Percentiles rank a stretch among this genome's conserved stretches.
phyloP scores from a whole-genome alignment of 2,888 invertebrate species.

The Zaprionus bogoriensis region DNA sequence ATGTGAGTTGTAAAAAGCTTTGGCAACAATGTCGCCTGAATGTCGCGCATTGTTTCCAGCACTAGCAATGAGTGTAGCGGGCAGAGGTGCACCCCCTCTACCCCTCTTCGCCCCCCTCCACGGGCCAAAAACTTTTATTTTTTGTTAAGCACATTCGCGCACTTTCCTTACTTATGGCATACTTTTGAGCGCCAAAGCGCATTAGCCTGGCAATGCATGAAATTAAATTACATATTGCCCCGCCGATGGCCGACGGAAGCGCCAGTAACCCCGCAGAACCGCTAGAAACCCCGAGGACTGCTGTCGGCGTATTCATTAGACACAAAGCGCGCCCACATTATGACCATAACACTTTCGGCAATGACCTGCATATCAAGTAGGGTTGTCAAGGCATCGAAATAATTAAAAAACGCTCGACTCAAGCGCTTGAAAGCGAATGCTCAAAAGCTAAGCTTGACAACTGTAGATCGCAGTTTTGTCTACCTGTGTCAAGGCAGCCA shows the following conservation, averaged over 20 bases:
- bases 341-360: conserved; percentile 40
- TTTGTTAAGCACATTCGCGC: conserved; percentile 75
- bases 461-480: too few species aligned
- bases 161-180: conserved; percentile 71
- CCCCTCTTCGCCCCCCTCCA: background rate
- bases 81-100: background rate
- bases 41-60: conserved; percentile 77
- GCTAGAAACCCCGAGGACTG: conserved; percentile 1
- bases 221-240: conserved; percentile 70
- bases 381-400: conserved; percentile 1
- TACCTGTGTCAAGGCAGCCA: too few species aligned
- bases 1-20: conserved; percentile 77
- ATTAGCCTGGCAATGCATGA: conserved; percentile 79
- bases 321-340: conserved; percentile 25
- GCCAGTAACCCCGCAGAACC: background rate
- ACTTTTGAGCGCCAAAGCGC: conserved; percentile 74
- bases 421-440: too few species aligned
- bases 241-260: conserved; percentile 39
- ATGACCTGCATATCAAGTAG: conserved; percentile 24
- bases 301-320: conserved; percentile 44
- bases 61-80: conserved; percentile 34
- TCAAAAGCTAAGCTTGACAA: too few species aligned
- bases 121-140: conserved; percentile 47
- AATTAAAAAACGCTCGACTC: too few species aligned
- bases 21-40: conserved; percentile 78